phyloP scores from a whole-genome alignment of 92 coral and sea anemone genomes.

The Scolanthus callimorphus region DNA sequence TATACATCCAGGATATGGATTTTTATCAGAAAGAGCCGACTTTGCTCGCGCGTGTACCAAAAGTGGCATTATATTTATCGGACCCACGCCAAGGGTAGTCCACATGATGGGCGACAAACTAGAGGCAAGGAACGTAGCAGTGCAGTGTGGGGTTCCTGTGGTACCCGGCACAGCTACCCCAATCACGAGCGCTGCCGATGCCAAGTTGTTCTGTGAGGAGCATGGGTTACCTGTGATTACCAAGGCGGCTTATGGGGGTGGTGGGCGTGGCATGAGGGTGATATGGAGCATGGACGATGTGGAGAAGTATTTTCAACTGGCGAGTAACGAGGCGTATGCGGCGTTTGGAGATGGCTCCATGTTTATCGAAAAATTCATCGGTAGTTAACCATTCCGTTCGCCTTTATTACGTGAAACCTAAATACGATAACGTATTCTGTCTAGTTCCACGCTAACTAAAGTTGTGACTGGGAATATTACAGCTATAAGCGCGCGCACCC shows the following conservation, averaged over 20 bases:
- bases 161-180: conserved; percentile 94
- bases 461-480: not conserved
- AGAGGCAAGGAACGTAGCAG: conserved; percentile 90
- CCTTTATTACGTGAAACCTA: not conserved
- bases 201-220: conserved; percentile 83
- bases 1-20: conserved; percentile 98
- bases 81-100: conserved; percentile 89
- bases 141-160: conserved; percentile 78
- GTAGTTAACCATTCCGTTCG: conserved; percentile 30
- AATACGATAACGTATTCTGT: no score
- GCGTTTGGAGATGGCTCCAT: conserved; percentile 99
- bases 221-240: conserved; percentile 94
- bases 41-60: conserved; percentile 93
- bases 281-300: conserved; percentile 85
- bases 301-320: conserved; percentile 79
- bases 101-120: conserved; percentile 96
- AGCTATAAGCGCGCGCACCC: no score
- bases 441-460: no score
- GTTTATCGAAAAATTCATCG: conserved; percentile 94
- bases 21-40: conserved; percentile 95
- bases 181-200: conserved; percentile 64
- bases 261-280: conserved; percentile 99
- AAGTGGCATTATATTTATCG: conserved; percentile 87
- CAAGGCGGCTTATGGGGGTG: conserved; percentile 99
- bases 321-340: conserved; percentile 92